Evolutionary conservation across 1,140 invertebrate genomes (phyloP), one percentile per base, ranked within the genome.

Genomic region (Cylas formicarius): DNA sequence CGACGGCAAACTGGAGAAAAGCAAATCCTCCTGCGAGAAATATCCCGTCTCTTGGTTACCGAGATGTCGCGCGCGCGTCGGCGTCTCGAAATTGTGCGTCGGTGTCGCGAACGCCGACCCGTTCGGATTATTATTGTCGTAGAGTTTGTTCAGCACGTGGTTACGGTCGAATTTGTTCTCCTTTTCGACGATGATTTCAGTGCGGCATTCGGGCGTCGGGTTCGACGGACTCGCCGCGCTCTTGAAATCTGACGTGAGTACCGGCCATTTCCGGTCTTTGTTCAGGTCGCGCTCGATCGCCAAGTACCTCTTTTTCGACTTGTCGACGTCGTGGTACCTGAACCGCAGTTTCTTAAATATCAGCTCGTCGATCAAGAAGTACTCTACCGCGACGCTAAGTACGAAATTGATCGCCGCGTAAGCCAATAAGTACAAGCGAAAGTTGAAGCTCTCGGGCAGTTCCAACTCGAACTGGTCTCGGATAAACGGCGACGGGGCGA

Each of bases 401-500:
- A 78, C 16, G 38, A 83, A 78, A 60, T 85, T 77, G 4, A 70
- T 58, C 0, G 73, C 47, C 1, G 75, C 80, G 19, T 86, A 61
- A 0, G 65, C 63, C 3, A 87, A 37, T 6, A 87, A 66, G 10
- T 76, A 66, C 11, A 77, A 65, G 7, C 78, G 72, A 67, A 86
- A 83, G 1, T 74, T 58, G 22, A 70, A 69, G 35, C 71, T 68
- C 4, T 77, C 75, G 0, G 86, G 86, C 53, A 87, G 60, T 33
- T 73, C 64, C 0, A 90, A 55, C 58, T 88, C 71, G 4, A 90
- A 70, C 23, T 74, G 65, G 1, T 65, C 47, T 0, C 72, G 58
- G 1, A 88, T 43, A 74, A 78, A 82, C 2, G 72, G 31, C 1
- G 75, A 72, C 0, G 88, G 88, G 42, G 72, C 72, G 0, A 89